Conservation (phyloP, 2,113 vertebrate genomes). For the Orycteropus afer region DNA sequence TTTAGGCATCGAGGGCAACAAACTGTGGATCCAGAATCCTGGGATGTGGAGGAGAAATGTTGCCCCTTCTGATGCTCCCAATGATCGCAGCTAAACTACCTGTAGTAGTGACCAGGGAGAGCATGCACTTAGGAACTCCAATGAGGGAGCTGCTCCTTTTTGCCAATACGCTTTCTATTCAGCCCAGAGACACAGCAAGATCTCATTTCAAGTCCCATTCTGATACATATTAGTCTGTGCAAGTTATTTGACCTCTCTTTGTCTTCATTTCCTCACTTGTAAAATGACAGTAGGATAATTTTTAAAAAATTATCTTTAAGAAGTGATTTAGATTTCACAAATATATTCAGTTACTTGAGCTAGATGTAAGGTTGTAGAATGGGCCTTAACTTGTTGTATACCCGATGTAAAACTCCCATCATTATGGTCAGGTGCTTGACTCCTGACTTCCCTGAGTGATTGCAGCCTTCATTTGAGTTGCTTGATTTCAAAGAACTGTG, state of each 20-base stretch:
- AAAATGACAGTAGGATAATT: background rate
- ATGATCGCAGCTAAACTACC: background rate
- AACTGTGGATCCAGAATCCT: background rate
- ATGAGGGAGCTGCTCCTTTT: background rate
- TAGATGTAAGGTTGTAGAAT: background rate
- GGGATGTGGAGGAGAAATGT: background rate
- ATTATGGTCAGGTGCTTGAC: background rate
- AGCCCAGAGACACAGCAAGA: background rate
- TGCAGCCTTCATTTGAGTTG: background rate
- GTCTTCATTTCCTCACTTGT: background rate
- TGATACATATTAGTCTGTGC: background rate
- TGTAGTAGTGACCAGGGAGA: background rate
- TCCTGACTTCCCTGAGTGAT: background rate
- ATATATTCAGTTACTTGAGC: background rate
- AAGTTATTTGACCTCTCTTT: background rate
- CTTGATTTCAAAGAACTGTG: background rate
- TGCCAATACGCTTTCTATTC: background rate
- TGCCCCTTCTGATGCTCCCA: background rate
- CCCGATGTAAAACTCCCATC: background rate
- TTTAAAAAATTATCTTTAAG: background rate
- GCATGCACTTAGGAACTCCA: rapidly evolving
- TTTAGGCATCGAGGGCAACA: background rate
- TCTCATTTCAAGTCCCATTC: background rate
- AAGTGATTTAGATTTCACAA: background rate
- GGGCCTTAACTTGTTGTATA: background rate